These are phyloP conservation scores for Neelides folsomi DNA, from an alignment of 2,888 invertebrate genomes.

Conservation along the genomic window DNA sequence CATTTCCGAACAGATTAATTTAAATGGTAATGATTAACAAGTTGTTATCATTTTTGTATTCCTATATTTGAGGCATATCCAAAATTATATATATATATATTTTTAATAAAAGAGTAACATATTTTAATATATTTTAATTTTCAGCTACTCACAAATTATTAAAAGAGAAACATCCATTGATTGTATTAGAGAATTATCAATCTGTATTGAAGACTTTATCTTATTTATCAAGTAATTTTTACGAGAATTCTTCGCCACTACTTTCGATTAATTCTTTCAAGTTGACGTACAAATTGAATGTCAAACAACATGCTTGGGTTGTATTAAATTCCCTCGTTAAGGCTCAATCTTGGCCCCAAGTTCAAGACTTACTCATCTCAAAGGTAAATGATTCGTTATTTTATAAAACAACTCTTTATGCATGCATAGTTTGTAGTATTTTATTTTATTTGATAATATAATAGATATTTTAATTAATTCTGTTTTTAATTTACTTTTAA, in stretches of 20 bases:
- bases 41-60: too few relatives aligned
- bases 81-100: too few relatives aligned
- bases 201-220: constrained; percentile 26
- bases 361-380: constrained; percentile 49
- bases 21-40: constrained; percentile 13
- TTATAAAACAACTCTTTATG: too few relatives aligned
- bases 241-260: constrained; percentile 11
- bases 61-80: too few relatives aligned
- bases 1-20: constrained; percentile 23
- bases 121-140: too few relatives aligned
- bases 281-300: constrained; percentile 41
- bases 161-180: constrained; percentile 23
- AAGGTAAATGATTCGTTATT: too few relatives aligned
- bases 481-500: too few relatives aligned
- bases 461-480: too few relatives aligned
- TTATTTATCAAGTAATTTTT: constrained; percentile 26
- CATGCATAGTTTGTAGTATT: too few relatives aligned
- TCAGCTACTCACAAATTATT: constrained; percentile 24
- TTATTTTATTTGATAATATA: too few relatives aligned
- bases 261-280: constrained; percentile 22
- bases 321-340: constrained; percentile 51
- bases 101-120: too few relatives aligned
- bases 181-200: constrained; percentile 17
- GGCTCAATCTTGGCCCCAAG: constrained; percentile 48
- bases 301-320: constrained; percentile 56